Base-by-base conservation (phyloP, 2,888 invertebrate species). In the Meteorus colon region DNA sequence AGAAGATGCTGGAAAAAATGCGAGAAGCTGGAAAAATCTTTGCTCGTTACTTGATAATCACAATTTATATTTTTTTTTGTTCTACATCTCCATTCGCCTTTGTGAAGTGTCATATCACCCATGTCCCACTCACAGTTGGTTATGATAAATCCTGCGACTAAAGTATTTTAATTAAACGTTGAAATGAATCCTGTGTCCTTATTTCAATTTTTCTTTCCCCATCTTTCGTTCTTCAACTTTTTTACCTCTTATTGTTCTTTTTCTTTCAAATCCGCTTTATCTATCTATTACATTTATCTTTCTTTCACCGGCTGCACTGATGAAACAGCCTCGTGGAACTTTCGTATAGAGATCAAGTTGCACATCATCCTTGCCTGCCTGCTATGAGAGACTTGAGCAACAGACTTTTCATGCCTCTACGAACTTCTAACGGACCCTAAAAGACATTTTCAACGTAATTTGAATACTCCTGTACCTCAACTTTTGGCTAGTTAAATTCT, bases 361-460 rank as follows among this genome's bases (percentile, higher is more conserved):
- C 62, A 29, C 24, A 63, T 16, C 37, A n/a, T 48, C 48, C 62
- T 48, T 60, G 62, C 65, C 12, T 12, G 70, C 37, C 51, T 51
- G 51, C 37, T 31, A 51, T 45, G 31, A 45, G 31, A 67, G 65
- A 63, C 70, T 41, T 10, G 63, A 29, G 62, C 14, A 14, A 62
- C 4, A 24, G 60, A 66, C 59, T 66, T 75, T 41, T 55, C 71
- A 66, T 63, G 55, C 41, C 66, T 66, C 62, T 37, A 34, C 66
- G 70, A 75, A 75, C 71, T 75, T 71, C 59, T 66, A 71, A 31
- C 65, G 41, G 41, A 41, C 55, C 65, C 60, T 75, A 65, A 75
- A 70, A 75, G 75, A 75, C 71, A 65, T 65, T 75, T 65, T 66
- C 65, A 70, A 71, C 55, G 71, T 71, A 75, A 75, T 75, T 75